Percentiles rank a stretch among this genome's conserved stretches.
Conservation (phyloP, 2,797 vertebrate species). For the Chiloscyllium punctatum region DNA sequence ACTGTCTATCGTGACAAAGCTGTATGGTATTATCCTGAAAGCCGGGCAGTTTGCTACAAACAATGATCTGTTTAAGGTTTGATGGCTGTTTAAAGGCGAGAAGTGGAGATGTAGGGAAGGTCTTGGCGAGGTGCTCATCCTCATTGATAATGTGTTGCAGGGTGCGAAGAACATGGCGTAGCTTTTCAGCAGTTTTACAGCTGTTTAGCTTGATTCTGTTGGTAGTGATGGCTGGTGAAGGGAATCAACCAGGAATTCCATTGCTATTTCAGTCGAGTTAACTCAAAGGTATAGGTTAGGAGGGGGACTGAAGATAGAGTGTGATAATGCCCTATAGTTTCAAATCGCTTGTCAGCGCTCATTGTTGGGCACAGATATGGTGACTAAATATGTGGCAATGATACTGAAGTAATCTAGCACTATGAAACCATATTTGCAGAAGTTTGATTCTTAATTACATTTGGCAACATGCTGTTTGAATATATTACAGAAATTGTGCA, state of each 20-base stretch:
- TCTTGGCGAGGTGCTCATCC: no score
- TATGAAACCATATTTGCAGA: neutral
- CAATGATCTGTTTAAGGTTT: no score
- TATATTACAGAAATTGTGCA: neutral
- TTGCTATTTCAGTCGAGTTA: neutral
- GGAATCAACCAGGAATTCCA: neutral
- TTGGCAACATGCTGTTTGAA: neutral
- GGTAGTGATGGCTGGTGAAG: neutral
- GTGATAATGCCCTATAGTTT: neutral
- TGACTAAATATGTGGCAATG: neutral
- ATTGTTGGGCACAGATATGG: neutral
- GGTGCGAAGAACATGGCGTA: no score
- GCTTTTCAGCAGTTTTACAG: no score
- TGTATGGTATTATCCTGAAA: no score
- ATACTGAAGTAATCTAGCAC: neutral
- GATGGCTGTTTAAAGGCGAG: no score
- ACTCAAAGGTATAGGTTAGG: neutral
- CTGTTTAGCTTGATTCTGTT: no score
- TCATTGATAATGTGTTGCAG: no score
- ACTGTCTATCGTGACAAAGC: no score
- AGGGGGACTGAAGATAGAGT: neutral
- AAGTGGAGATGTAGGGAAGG: no score
- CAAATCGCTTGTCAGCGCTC: neutral
- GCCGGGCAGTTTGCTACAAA: no score
- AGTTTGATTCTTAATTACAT: neutral